These are phyloP conservation scores for Lepus americanus DNA, from an alignment of 2,113 vertebrate genomes.

Conservation along the genomic window DNA sequence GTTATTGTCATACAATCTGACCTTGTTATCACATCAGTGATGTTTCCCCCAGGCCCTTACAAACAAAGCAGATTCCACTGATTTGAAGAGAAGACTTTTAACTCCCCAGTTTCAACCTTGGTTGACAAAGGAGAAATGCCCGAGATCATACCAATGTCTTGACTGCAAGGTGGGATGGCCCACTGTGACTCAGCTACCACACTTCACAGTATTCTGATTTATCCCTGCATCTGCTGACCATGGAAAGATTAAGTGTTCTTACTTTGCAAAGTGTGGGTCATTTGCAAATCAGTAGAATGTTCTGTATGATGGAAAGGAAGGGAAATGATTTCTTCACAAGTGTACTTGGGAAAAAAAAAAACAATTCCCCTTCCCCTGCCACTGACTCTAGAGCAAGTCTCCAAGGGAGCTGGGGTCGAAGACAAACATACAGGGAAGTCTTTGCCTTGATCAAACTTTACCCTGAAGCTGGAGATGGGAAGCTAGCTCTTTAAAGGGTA, in stretches of 20 bases:
- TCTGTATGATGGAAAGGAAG: background rate
- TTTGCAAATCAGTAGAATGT: background rate
- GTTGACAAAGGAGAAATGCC: background rate
- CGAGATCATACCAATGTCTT: background rate
- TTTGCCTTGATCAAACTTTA: rapidly evolving
- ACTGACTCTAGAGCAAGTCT: background rate
- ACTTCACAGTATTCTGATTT: background rate
- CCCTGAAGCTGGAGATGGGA: too few species aligned
- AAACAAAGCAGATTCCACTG: background rate
- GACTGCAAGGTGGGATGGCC: background rate
- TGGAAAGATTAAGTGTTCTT: background rate
- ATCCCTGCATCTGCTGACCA: background rate
- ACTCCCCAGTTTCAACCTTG: background rate
- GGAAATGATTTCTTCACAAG: background rate
- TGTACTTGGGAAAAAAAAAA: background rate
- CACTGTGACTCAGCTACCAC: background rate
- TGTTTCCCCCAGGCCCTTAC: background rate
- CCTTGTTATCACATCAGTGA: background rate
- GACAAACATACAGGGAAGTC: background rate
- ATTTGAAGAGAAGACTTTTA: background rate
- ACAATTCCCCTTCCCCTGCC: background rate
- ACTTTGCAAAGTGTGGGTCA: background rate
- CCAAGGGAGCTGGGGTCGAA: background rate
- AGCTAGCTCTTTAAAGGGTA: background rate
- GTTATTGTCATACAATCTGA: background rate